Base-by-base conservation (phyloP, 2,797 vertebrate species). In the Hydrolagus colliei region DNA sequence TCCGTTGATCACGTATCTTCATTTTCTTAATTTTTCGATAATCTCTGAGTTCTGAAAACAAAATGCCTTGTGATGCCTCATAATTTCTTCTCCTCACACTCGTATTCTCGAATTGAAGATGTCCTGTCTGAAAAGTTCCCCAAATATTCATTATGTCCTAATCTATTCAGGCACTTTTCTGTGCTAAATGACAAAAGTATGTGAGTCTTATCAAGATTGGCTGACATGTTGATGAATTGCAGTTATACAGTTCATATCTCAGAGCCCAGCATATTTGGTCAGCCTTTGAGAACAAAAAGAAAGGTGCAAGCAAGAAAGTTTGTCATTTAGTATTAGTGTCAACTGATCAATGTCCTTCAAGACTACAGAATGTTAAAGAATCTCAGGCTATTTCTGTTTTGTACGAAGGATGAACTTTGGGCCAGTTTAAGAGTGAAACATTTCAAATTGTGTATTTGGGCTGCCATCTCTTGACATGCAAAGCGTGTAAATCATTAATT, bases 211-310 rank as follows among this genome's bases (percentile, higher is more conserved):
- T 84, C 79, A 84, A 84, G 79, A 32, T 63, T 84, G 35, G 79
- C 79, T 71, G 79, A 84, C 79, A 84, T 71, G 63, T 71, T 84
- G 79, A 84, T 84, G 79, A 84, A 84, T 84, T 84, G 79, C 65
- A 68, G 65, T 84, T 84, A 68, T 65, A 84, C 52, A 67, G 32
- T 84, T 84, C 79, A 84, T 71, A 84, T 84, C 79, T 84, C 62
- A 84, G 41, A 84, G 65, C 65, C 32, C 65, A 10, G 65, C 71
- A 52, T 84, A 84, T 71, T 71, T 84, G 79, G 79, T 84, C 79
- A 84, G 79, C 65, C 35, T 16, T 84, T 68, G 67, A 68, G 63
- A 68, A 20, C 79, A 5, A 35, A 71, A 52, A 84, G 65, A 84
- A 84, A 71, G 79, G 79, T 67, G 52, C 71, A 84, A 82, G 32